Evolutionary conservation across 1,140 invertebrate genomes (phyloP).

Genomic region (Tetragonula clypearis): DNA sequence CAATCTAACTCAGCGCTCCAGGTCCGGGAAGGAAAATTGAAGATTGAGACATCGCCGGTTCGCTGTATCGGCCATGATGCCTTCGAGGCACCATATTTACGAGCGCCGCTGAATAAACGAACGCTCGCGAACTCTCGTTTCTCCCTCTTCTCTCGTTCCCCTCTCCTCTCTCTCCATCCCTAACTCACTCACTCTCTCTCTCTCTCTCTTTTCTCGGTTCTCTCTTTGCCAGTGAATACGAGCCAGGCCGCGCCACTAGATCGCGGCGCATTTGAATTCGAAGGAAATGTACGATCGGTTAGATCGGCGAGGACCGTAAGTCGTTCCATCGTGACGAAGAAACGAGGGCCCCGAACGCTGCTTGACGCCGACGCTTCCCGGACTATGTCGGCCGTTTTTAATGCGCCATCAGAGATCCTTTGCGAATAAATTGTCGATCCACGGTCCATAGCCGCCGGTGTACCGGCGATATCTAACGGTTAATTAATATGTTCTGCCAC

Average conservation of each 20-base stretch:
- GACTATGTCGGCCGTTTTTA: conserved; percentile 39
- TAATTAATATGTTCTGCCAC: conserved; percentile 50
- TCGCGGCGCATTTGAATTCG: conserved; percentile 72
- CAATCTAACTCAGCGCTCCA: conserved; percentile 32
- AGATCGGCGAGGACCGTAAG: conserved; percentile 48
- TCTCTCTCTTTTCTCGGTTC: conserved; percentile 7
- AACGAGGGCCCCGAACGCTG: conserved; percentile 31
- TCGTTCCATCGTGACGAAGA: conserved; percentile 58
- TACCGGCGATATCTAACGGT: conserved; percentile 34
- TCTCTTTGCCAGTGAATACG: conserved; percentile 5
- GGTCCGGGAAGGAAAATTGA: conserved; percentile 56
- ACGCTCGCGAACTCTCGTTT: conserved; percentile 48
- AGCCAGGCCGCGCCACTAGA: conserved; percentile 60
- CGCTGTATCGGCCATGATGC: conserved; percentile 61
- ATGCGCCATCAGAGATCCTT: conserved; percentile 24
- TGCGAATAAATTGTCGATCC: conserved; percentile 24
- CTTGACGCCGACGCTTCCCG: conserved; percentile 46
- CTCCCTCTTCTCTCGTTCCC: not conserved
- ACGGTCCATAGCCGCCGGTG: not conserved
- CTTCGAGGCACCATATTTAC: conserved; percentile 65
- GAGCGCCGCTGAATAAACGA: conserved; percentile 59
- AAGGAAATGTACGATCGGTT: conserved; percentile 65
- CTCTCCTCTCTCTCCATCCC: not conserved
- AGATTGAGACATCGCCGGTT: conserved; percentile 64
- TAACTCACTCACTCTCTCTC: not conserved